Conservation (phyloP, 2,888 invertebrate species). For the Polydrusus pterygomalis region DNA sequence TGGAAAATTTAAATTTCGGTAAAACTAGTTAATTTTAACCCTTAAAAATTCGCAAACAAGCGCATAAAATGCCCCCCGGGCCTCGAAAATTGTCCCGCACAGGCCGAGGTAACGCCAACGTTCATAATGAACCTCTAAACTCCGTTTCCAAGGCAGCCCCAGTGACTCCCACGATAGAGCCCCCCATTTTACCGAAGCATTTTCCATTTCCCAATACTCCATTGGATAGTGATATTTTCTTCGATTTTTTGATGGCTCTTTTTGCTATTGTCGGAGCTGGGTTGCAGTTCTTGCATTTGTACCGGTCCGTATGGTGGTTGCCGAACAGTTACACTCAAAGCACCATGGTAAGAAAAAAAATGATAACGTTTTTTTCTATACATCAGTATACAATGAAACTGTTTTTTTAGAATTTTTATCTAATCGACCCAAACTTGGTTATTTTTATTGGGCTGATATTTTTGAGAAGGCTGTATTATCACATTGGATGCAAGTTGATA, state of each 20-base stretch:
- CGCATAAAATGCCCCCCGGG: conserved; percentile 48
- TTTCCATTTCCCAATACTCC: conserved; percentile 88
- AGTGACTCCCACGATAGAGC: conserved; percentile 65
- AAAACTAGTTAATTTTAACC: background rate
- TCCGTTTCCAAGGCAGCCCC: background rate
- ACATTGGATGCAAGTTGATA: conserved; percentile 42
- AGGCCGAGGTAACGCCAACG: conserved; percentile 22
- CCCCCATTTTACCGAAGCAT: conserved; percentile 82
- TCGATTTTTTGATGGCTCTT: conserved; percentile 89
- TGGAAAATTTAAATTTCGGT: background rate
- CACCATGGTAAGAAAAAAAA: conserved; percentile 83
- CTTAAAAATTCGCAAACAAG: conserved; percentile 31
- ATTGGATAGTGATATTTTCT: conserved; percentile 86
- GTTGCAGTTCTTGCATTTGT: conserved; percentile 95
- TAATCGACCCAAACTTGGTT: conserved; percentile 92
- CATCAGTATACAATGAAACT: background rate
- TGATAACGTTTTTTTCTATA: no score
- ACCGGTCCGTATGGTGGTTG: conserved; percentile 98
- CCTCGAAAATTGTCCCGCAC: conserved; percentile 44
- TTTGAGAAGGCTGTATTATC: conserved; percentile 80
- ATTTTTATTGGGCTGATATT: conserved; percentile 88
- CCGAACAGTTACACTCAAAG: conserved; percentile 92
- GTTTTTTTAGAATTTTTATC: conserved; percentile 91
- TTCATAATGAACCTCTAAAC: conserved; percentile 26
- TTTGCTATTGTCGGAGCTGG: conserved; percentile 86